Percentiles rank a stretch among this genome's conserved stretches.
phyloP scores from a whole-genome alignment of 2,797 vertebrate genomes.

The Etheostoma nigrum region DNA sequence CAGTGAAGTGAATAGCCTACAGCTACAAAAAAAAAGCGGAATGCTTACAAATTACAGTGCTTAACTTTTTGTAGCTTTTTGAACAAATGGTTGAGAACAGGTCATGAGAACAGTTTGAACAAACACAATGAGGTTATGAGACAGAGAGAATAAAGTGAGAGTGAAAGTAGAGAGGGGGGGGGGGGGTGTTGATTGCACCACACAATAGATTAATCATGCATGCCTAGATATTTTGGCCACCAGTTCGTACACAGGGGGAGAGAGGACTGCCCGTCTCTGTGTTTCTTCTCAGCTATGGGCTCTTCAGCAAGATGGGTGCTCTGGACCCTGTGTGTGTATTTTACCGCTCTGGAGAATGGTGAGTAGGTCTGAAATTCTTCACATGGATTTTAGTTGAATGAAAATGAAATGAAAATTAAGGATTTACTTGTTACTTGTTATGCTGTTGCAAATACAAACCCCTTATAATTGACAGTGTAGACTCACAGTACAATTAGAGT shows the following conservation, averaged over 20 bases:
- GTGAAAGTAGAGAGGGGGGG: slow-evolving; percentile 10
- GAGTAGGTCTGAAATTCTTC: slow-evolving; percentile 47
- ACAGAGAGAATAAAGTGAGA: slow-evolving; percentile 6
- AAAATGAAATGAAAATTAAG: neutral
- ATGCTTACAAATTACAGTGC: no score
- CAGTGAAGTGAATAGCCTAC: no score
- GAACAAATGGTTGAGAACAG: no score
- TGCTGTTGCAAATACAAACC: neutral
- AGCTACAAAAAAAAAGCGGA: no score
- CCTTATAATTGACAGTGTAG: neutral
- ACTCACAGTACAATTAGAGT: neutral
- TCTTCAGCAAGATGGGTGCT: slow-evolving; percentile 64
- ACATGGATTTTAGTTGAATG: no score
- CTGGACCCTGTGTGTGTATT: slow-evolving; percentile 61
- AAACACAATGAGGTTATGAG: slow-evolving; percentile 6
- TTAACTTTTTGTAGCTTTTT: no score
- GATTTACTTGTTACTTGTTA: neutral
- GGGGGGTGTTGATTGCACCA: slow-evolving; percentile 43
- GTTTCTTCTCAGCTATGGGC: slow-evolving; percentile 70
- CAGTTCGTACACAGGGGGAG: slow-evolving; percentile 41
- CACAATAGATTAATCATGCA: slow-evolving; percentile 79
- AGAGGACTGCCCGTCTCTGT: slow-evolving; percentile 27
- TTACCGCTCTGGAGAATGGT: slow-evolving; percentile 62
- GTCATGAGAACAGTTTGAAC: no score
- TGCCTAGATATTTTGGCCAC: slow-evolving; percentile 67